Percentiles rank a stretch among this genome's conserved stretches.
Conservation (phyloP, 2,797 vertebrate genomes). For the Eulemur mongoz region DNA sequence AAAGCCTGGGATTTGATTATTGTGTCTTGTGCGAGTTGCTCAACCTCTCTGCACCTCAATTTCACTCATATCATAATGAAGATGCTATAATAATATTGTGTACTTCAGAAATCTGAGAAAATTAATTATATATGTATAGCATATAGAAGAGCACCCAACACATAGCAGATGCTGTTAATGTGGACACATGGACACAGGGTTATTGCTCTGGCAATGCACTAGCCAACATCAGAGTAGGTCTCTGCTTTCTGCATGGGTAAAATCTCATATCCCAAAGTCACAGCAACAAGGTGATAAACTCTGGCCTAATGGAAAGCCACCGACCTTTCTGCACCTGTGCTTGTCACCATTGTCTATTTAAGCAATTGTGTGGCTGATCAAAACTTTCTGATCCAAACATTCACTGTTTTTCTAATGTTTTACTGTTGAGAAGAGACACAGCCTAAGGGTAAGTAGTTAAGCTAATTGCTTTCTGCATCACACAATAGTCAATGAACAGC, state of each 20-base stretch:
- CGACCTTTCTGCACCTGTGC: neutral
- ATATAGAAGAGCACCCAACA: neutral
- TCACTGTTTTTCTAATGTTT: constrained; percentile 32
- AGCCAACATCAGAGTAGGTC: neutral
- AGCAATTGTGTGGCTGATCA: neutral
- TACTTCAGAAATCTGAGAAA: constrained; percentile 1
- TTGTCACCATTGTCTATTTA: neutral
- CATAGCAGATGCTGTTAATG: neutral
- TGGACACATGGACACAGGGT: neutral
- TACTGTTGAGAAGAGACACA: neutral
- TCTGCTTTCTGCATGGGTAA: neutral
- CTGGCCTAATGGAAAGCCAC: neutral
- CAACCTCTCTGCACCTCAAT: neutral
- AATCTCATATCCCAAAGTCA: neutral
- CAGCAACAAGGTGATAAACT: neutral
- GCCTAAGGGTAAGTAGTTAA: constrained; percentile 3
- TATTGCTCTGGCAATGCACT: neutral
- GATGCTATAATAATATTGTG: neutral
- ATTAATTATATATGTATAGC: neutral
- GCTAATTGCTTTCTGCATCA: constrained; percentile 59
- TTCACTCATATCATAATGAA: neutral
- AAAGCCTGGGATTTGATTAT: neutral
- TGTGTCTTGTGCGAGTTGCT: neutral
- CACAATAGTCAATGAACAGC: neutral
- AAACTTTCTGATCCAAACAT: neutral